Base-by-base conservation (phyloP, 2,113 vertebrate genomes). In the Corythoichthys intestinalis region DNA sequence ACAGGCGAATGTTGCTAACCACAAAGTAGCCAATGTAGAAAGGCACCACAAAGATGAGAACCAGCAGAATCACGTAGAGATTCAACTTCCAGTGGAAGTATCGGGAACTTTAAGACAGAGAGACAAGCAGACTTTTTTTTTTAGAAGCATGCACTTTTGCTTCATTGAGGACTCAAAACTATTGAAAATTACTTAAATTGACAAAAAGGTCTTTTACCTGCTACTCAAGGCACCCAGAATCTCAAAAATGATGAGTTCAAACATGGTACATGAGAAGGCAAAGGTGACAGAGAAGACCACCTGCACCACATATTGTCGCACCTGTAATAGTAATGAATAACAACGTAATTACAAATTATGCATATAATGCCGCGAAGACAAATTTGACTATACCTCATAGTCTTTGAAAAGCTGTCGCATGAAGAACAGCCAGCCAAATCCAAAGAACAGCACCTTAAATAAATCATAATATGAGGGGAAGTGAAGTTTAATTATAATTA, bases 81-180 rank as follows among this genome's bases (percentile, higher is more conserved):
- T 99, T 98, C 84, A 99, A 87, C 83, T 99, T 99, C 97, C 97
- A 99, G 81, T 99, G 96, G 89, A 99, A 98, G 86, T 99, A 99
- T 6, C 97, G 93, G 67, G 97, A 99, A 84, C 97, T 99, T 72
- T 62, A 85, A 83, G 76, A 54, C 41, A 64, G 17, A 72, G 9
- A 41, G 2, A 20, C 52, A 54, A 28, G 8, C 1, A 20, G n/a
- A 53, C 8, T 53, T 53, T 53, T 53, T 6, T n/a, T 56, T 56
- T 56, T 20, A 56, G 10, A 56, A 11, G 4, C 11, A 53, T 53
- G 6, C 17, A 53, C 17, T n/a, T n/a, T n/a, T n/a, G 17, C 15
- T 53, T 56, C 28, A 13, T 56, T 34, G 20, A 34, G 4, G 28
- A 56, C 11, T 34, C 54, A 4, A 56, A n/a, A 53, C 20, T 53